Evolutionary conservation across 2,888 invertebrate species (phyloP).

Genomic region (Apamea epomidion): DNA sequence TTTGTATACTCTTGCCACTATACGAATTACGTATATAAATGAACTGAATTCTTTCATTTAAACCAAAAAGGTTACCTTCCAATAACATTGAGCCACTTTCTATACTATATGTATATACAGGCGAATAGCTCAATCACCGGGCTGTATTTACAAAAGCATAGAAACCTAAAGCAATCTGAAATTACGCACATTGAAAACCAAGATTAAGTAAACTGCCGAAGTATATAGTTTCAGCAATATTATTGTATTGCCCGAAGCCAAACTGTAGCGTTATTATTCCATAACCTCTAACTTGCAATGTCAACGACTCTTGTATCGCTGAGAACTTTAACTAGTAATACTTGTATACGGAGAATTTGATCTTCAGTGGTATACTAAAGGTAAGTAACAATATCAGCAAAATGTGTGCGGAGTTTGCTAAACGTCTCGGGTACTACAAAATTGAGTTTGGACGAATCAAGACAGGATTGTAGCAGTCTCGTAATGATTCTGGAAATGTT

Average conservation of each 20-base stretch:
- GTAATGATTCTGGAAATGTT: neutral
- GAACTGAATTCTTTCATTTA: neutral
- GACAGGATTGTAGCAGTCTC: neutral
- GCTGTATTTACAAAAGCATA: conserved; percentile 7
- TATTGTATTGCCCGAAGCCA: conserved; percentile 24
- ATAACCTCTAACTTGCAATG: conserved; percentile 22
- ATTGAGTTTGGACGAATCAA: conserved; percentile 28
- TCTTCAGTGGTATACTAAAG: conserved; percentile 5
- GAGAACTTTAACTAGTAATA: neutral
- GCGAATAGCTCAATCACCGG: neutral
- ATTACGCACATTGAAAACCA: conserved; percentile 6
- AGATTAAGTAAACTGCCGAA: conserved; percentile 18
- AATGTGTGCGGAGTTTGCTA: conserved; percentile 15
- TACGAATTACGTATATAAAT: neutral
- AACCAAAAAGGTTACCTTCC: neutral
- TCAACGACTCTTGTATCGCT: conserved; percentile 28
- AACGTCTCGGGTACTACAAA: conserved; percentile 7
- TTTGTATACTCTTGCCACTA: neutral
- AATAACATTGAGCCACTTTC: conserved; percentile 1
- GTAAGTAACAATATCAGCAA: conserved; percentile 9
- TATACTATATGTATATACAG: neutral
- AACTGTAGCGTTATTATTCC: conserved; percentile 21
- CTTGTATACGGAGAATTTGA: conserved; percentile 19
- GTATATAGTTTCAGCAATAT: conserved; percentile 27
- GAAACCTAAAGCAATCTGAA: neutral